Conservation (phyloP, 92 coral and sea anemone species). For the Porites rus region DNA sequence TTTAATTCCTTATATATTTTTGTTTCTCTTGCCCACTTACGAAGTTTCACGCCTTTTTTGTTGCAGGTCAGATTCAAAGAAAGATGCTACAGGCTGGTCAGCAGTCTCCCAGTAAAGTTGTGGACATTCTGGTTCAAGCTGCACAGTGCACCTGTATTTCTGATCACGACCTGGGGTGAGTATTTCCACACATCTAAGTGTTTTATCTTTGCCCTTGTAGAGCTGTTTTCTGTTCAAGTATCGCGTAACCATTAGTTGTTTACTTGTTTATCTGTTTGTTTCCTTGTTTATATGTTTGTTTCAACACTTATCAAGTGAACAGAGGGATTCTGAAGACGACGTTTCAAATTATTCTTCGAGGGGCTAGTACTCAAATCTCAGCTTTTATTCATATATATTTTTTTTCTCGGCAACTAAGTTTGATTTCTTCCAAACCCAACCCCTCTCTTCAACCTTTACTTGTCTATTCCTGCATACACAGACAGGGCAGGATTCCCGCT, state of each 20-base stretch:
- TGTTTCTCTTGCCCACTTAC: background rate
- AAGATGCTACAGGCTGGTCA: conserved; percentile 70
- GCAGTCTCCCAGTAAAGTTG: conserved; percentile 44
- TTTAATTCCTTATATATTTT: too few relatives aligned
- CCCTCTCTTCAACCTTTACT: too few relatives aligned
- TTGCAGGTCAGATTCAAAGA: conserved; percentile 80
- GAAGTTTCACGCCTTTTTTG: background rate
- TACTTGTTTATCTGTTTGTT: background rate
- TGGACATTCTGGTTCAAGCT: conserved; percentile 72
- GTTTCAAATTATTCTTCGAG: background rate
- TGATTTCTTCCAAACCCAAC: too few relatives aligned
- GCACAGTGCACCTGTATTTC: conserved; percentile 72
- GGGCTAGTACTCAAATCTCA: too few relatives aligned
- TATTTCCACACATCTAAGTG: background rate
- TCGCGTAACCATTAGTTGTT: background rate
- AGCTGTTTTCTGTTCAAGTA: background rate
- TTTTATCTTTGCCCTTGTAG: background rate
- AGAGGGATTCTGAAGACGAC: background rate
- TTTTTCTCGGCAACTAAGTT: too few relatives aligned
- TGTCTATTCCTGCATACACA: too few relatives aligned
- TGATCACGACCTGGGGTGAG: conserved; percentile 94
- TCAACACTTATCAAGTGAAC: too few relatives aligned
- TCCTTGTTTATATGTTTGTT: background rate
- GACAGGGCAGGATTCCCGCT: background rate
- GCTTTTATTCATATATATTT: too few relatives aligned